Evolutionary conservation across 2,113 vertebrate genomes (phyloP), one percentile per base, ranked within the genome.

Genomic region (Onychostoma macrolepis): DNA sequence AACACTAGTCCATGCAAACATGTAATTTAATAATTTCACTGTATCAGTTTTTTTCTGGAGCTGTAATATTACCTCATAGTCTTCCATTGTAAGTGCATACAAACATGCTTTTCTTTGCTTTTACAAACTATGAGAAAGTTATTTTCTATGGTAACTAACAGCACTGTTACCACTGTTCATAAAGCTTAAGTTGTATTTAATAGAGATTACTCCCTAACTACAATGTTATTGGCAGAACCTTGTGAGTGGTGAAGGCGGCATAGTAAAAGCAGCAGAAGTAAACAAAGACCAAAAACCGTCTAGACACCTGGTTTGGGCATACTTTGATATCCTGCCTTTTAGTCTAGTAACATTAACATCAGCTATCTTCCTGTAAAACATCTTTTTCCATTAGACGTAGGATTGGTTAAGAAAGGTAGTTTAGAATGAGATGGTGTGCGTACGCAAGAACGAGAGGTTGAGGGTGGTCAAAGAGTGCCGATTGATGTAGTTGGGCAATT

Each of bases 401-500:
- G 17, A 21, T 71, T 38, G 69, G 69, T 72, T 72, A 6, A 72
- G 67, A 71, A 36, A 30, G 6, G 15, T 69, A 33, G 17, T 72
- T 19, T 2, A 72, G 15, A 36, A 30, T 71, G 28, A 36, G 15
- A 71, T 38, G 33, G 15, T 38, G 33, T 19, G 28, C 7, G 8
- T 30, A 30, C 26, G 6, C n/a, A 76, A 26, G 24, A 76, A 53
- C 15, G 48, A 78, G 26, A 10, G 43, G 38, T 28, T 48, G 74
- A 30, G 43, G 11, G 15, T 50, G 26, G 43, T 53, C 45, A 19
- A 53, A 30, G 41, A 74, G 50, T 58, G 48, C 53, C 4, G 8
- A 67, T 53, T 11, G n/a, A 33, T 86, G 53, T 80, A 61, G 53
- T 26, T n/a, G 26, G 36, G 43, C 78, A 81, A 71, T 65, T 71